Base-by-base conservation (phyloP, 2,888 invertebrate species). In the Eilema caniola region DNA sequence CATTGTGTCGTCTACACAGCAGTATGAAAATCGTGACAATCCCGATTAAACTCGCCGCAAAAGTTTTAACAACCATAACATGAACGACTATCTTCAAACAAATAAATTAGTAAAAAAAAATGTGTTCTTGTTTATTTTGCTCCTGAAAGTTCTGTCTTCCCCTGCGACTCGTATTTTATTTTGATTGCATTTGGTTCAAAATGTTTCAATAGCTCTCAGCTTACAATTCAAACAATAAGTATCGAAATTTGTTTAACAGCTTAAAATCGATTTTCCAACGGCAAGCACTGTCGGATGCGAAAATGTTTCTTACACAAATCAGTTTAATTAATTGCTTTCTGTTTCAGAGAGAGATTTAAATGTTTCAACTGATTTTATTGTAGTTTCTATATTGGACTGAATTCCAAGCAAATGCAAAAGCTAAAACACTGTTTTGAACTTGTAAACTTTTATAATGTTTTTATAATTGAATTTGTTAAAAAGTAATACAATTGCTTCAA, bases 281-380 rank as follows among this genome's bases (percentile, higher is more conserved):
- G 83, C 85, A 80, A 85, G 78, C 81, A 66, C 72, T 68, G 68
- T 66, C 57, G 74, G 77, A 69, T 71, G 61, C 67, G 65, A 81
- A 83, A 83, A 81, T 84, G 79, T 76, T 85, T 81, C 84, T 85
- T 86, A 83, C 78, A 85, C 84, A 88, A 89, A 88, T 84, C 80
- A 83, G 81, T 87, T 87, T 79, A 87, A 87, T 88, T 89, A 89
- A 89, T 89, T 87, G 87, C 86, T 89, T 86, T 76, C 81, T 81
- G 83, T 73, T 82, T 78, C 66, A 71, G 67, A 66, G 74, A 76
- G 76, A 81, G 81, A 83, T 87, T 86, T 80, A 84, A 85, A 80
- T 77, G 71, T 79, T 79, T 59, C 71, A 83, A 81, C 75, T 75
- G 79, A 64, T 84, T 83, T 85, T 82, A 83, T 86, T 85, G 77